Conservation (phyloP, 2,113 vertebrate species). For the Engystomops pustulosus region DNA sequence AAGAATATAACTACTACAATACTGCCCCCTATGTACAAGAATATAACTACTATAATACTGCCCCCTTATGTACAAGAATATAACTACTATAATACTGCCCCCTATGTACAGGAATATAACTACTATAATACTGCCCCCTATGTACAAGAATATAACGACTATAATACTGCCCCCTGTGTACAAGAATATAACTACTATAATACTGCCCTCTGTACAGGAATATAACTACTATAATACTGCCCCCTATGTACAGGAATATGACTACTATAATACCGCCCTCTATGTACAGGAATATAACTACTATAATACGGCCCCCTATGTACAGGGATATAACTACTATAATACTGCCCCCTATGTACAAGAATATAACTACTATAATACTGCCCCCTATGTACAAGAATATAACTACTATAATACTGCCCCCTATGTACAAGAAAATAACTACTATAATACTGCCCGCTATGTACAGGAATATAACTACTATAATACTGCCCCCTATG, state of each 20-base stretch:
- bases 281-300: too few species aligned
- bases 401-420: slow-evolving; percentile 3
- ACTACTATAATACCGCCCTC: neutral
- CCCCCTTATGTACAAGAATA: neutral
- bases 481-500: neutral
- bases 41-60: slow-evolving; percentile 2
- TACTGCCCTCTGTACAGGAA: too few species aligned
- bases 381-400: neutral
- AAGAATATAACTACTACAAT: slow-evolving; percentile 1
- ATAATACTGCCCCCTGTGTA: neutral
- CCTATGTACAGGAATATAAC: too few species aligned
- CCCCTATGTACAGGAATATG: too few species aligned
- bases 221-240: too few species aligned
- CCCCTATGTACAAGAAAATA: neutral
- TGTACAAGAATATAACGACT: neutral
- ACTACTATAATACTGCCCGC: neutral
- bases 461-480: too few species aligned
- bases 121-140: slow-evolving; percentile 3
- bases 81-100: slow-evolving; percentile 2
- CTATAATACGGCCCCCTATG: slow-evolving; percentile 4
- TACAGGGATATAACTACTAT: too few species aligned
- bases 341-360: too few species aligned
- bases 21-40: neutral
- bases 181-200: neutral
- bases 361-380: slow-evolving; percentile 6